A percentile compares a stretch with the other conserved stretches of the same genome.
Conservation (phyloP, 2,888 invertebrate genomes). For the Phania funesta region DNA sequence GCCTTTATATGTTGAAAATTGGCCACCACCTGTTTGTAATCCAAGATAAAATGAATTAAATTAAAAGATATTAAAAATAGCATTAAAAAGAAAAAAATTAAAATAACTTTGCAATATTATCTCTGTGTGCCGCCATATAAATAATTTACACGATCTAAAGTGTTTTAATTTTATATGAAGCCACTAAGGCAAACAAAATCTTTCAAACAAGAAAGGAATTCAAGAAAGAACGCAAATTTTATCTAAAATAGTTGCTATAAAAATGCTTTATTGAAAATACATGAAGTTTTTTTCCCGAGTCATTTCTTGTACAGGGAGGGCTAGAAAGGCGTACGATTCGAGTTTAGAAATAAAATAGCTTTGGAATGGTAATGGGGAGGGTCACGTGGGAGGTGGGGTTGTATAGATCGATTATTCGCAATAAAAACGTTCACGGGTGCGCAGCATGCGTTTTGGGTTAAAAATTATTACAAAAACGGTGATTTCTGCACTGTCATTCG, state of each 20-base stretch:
- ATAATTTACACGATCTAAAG: conserved; percentile 58
- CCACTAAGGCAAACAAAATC: not conserved
- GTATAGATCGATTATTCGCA: no score
- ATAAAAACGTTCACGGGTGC: no score
- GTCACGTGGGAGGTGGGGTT: no score
- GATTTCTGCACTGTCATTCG: no score
- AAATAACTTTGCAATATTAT: conserved; percentile 57
- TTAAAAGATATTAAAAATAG: conserved; percentile 44
- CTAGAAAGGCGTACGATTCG: no score
- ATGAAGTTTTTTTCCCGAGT: no score
- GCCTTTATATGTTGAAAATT: no score
- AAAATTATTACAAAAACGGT: no score
- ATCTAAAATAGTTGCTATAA: conserved; percentile 19
- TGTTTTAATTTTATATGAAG: conserved; percentile 2
- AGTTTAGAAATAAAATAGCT: no score
- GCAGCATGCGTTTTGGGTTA: no score
- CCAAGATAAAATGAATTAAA: conserved; percentile 26
- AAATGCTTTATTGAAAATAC: not conserved
- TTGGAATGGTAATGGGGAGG: no score
- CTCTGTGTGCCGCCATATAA: conserved; percentile 37
- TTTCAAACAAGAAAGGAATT: not conserved
- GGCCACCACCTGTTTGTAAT: conserved; percentile 10
- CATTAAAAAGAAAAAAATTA: conserved; percentile 40
- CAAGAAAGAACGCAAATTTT: not conserved
- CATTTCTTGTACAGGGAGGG: no score